Percentiles rank a stretch among this genome's conserved stretches.
These are phyloP conservation scores for Eurystomus gularis DNA, from an alignment of 2,113 vertebrate genomes.

Conservation along the genomic window DNA sequence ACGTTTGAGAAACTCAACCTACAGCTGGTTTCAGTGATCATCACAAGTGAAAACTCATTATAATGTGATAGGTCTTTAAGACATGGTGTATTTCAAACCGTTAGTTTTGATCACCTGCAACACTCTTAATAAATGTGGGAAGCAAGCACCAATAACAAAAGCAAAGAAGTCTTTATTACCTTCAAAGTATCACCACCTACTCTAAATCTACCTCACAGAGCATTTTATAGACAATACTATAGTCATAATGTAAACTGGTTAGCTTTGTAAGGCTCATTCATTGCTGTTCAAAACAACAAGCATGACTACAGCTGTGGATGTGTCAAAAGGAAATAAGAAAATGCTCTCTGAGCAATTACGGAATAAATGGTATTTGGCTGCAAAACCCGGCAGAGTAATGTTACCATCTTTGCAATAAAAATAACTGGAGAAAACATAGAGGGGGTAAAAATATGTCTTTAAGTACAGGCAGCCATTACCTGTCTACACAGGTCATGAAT, in stretches of 20 bases:
- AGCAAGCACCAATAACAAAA: neutral
- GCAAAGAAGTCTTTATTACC: neutral
- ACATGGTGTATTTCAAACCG: neutral
- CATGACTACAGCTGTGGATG: neutral
- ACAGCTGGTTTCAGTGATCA: neutral
- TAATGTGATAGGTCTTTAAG: neutral
- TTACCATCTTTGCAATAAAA: slow-evolving; percentile 12
- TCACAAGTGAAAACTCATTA: neutral
- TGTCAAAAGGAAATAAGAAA: slow-evolving; percentile 11
- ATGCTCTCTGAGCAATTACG: neutral
- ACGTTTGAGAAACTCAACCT: neutral
- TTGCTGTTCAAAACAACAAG: neutral
- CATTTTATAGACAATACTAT: neutral
- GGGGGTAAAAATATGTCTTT: neutral
- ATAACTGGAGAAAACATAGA: neutral
- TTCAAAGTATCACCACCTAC: neutral
- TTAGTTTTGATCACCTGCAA: neutral
- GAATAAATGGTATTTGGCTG: slow-evolving; percentile 7
- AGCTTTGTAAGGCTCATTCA: neutral
- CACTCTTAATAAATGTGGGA: neutral
- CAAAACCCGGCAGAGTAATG: neutral
- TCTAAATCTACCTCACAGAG: neutral
- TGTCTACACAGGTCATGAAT: neutral
- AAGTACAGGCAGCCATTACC: neutral
- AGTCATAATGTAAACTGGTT: neutral